phyloP scores from a whole-genome alignment of 2,113 vertebrate genomes.

The Potamarius usumacintae region DNA sequence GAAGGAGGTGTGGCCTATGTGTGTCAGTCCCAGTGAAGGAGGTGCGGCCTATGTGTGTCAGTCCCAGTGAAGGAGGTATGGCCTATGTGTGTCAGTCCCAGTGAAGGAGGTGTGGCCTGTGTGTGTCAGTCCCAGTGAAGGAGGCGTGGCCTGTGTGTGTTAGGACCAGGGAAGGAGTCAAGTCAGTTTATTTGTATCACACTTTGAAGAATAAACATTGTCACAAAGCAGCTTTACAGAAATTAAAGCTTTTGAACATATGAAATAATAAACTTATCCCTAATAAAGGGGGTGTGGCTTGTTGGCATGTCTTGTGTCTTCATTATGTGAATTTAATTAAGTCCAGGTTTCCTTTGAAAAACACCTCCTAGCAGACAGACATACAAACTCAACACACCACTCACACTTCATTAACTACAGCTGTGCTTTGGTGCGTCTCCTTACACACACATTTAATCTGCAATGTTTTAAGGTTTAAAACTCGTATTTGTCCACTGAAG shows the following conservation, averaged over 20 bases:
- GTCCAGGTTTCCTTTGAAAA: not conserved
- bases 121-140: not conserved
- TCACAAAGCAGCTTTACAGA: too few species aligned
- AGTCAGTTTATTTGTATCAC: too few species aligned
- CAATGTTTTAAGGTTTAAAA: not conserved
- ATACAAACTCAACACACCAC: not conserved
- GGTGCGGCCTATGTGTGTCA: not conserved
- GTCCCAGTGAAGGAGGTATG: not conserved
- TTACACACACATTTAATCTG: not conserved
- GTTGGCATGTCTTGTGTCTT: not conserved
- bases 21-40: not conserved
- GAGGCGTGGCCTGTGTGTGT: not conserved
- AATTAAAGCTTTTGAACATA: too few species aligned
- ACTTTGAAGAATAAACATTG: too few species aligned
- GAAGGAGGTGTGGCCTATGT: not conserved
- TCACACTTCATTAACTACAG: not conserved
- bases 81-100: not conserved
- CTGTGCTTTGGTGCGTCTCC: not conserved
- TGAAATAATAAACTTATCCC: too few species aligned
- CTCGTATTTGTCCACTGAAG: not conserved
- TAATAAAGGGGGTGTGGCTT: not conserved
- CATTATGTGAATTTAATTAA: not conserved
- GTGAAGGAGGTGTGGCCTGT: not conserved
- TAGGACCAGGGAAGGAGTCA: not conserved
- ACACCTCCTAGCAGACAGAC: not conserved